Evolutionary conservation across 2,113 vertebrate genomes (phyloP), one percentile per base, ranked within the genome.

Genomic region (Oophaga pumilio): DNA sequence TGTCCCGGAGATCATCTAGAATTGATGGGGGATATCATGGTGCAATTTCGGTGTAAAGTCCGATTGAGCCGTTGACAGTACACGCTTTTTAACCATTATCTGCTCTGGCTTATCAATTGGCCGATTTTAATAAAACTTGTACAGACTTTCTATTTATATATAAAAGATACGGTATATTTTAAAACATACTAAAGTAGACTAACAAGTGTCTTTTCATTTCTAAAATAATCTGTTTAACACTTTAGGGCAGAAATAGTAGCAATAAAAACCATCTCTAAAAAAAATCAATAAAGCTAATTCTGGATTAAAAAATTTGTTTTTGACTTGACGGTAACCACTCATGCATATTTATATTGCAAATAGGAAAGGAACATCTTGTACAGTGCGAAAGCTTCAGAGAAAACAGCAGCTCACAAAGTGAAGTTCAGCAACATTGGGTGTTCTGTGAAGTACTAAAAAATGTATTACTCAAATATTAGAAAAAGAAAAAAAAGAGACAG

Each of bases 401-500:
- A 68, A 22, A 68, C 17, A 43, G 13, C 56, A 59, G 78, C 28
- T 62, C 11, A 52, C 52, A 52, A 43, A 14, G 43, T 69, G 11
- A 26, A 50, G 22, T 69, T 53, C 12, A 43, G 20, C 0, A 52
- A 66, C 43, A 82, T 82, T 82, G 66, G 57, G n/a, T 53, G 64
- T 28, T 69, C 81, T 83, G 49, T 69, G 43, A 83, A 83, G 59
- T 50, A 28, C 53, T 64, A 18, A 12, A 50, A 82, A 82, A 82
- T 82, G 33, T 50, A 62, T 82, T 15, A 15, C 43, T 66, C 26
- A 68, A 66, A 68, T 68, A 82, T 64, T 50, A 50, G 68, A 77
- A 64, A 64, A 73, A 59, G n/a, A 91, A 89, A 91, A 93, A 95
- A 94, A 95, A 94, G 93, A 74, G 90, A 94, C 93, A 74, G 90